Conservation (phyloP, 2,113 vertebrate genomes). For the Pangasianodon hypophthalmus region DNA sequence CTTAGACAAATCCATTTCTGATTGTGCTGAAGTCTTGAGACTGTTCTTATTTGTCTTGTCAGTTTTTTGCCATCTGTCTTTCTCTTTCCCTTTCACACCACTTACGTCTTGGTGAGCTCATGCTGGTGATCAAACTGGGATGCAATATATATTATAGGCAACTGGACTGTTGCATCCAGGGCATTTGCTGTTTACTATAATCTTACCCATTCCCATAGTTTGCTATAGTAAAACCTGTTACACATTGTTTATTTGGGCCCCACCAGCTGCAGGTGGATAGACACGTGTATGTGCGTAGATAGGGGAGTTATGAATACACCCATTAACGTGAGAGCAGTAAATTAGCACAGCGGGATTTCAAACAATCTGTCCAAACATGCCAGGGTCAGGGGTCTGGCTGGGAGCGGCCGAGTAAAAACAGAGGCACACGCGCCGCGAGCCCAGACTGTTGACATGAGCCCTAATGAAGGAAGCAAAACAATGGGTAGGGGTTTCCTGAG, state of each 20-base stretch:
- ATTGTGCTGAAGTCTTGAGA: neutral
- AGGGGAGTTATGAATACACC: constrained; percentile 36
- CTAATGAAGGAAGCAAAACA: constrained; percentile 82
- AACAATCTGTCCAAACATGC: constrained; percentile 75
- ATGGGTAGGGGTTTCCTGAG: constrained; percentile 77
- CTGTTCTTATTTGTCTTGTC: neutral
- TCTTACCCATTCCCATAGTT: neutral
- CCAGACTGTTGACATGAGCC: constrained; percentile 73
- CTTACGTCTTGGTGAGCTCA: neutral
- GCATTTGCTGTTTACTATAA: constrained; percentile 11
- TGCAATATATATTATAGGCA: neutral
- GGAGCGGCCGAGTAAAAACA: constrained; percentile 71
- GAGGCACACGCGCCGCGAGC: constrained; percentile 71
- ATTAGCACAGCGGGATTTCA: constrained; percentile 39
- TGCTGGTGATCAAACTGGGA: neutral
- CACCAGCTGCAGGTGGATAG: constrained; percentile 36
- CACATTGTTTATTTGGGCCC: constrained; percentile 27
- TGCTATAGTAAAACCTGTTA: neutral
- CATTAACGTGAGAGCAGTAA: constrained; percentile 25
- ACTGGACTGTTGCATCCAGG: neutral
- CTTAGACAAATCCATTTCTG: neutral
- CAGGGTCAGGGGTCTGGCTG: constrained; percentile 64
- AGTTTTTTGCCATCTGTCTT: neutral
- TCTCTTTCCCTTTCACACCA: neutral
- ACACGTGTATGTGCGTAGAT: constrained; percentile 17